Conservation (phyloP, 2,888 invertebrate genomes). For the Pseudococcus longispinus region DNA sequence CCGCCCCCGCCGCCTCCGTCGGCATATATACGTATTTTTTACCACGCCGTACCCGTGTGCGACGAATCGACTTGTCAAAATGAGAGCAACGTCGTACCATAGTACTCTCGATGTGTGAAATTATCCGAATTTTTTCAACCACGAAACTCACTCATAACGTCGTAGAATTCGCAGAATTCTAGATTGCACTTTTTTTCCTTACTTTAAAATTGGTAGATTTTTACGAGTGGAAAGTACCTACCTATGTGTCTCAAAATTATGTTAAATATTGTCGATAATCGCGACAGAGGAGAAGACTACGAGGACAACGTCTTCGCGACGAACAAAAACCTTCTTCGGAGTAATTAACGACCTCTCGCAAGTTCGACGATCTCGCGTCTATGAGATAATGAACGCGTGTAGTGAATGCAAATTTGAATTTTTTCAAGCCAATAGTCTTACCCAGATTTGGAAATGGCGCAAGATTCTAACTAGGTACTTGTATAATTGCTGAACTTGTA, state of each 20-base stretch:
- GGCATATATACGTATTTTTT: background rate
- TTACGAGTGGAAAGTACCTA: background rate
- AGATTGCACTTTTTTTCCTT: too few species aligned
- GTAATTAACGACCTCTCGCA: slow-evolving; percentile 13
- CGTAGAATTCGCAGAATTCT: background rate
- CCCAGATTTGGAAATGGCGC: background rate
- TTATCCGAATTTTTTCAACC: background rate
- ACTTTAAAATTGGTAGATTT: background rate
- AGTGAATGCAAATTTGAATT: background rate
- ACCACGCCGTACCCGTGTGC: background rate
- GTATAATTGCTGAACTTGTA: background rate
- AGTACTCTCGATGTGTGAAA: background rate
- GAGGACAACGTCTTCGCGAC: background rate
- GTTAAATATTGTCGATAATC: too few species aligned
- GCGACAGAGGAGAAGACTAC: background rate
- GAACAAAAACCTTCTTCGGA: background rate
- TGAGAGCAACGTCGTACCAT: background rate
- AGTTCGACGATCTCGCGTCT: slow-evolving; percentile 4
- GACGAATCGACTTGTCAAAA: background rate
- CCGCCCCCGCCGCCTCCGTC: background rate
- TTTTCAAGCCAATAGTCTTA: background rate
- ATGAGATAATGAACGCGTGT: slow-evolving; percentile 16
- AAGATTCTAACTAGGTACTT: background rate
- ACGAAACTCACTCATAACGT: background rate
- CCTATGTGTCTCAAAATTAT: too few species aligned